Percentiles rank a stretch among this genome's conserved stretches.
Conservation (phyloP, 2,888 invertebrate species). For the Cataglyphis altisquamis region DNA sequence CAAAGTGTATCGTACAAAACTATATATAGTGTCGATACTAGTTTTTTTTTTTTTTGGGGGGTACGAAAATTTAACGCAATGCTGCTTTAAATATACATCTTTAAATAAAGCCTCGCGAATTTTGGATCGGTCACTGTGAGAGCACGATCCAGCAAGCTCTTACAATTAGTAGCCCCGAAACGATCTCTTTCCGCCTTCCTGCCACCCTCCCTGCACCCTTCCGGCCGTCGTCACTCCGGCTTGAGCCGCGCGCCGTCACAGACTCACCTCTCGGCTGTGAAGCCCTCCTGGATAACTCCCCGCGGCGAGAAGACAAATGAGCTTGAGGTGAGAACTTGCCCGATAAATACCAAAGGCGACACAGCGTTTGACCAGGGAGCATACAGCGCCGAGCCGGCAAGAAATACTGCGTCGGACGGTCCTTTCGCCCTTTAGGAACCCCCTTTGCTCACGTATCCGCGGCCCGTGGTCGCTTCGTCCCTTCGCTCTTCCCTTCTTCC, state of each 20-base stretch:
- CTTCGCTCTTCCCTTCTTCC: conserved; percentile 9
- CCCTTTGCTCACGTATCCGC: conserved; percentile 42
- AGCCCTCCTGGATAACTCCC: conserved; percentile 74
- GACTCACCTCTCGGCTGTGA: conserved; percentile 62
- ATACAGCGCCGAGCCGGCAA: conserved; percentile 80
- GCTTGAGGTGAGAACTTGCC: conserved; percentile 86
- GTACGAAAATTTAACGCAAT: background rate
- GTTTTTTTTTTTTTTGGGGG: background rate
- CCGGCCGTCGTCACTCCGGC: conserved; percentile 1
- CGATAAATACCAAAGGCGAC: conserved; percentile 86
- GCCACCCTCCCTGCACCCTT: background rate
- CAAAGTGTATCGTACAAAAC: too few relatives aligned
- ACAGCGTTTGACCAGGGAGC: conserved; percentile 85
- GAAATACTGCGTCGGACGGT: conserved; percentile 82
- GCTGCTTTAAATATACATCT: conserved; percentile 34
- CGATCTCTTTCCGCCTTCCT: conserved; percentile 48
- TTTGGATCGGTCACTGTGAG: conserved; percentile 51
- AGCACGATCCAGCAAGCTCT: conserved; percentile 74
- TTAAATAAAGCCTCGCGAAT: conserved; percentile 35
- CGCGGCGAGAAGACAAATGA: conserved; percentile 85
- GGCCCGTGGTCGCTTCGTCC: conserved; percentile 52
- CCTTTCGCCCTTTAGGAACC: conserved; percentile 75
- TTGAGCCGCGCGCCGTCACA: conserved; percentile 44
- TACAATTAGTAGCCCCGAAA: conserved; percentile 64
- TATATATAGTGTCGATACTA: background rate